Evolutionary conservation across 2,797 vertebrate species (phyloP), one percentile per base, ranked within the genome.

Genomic region (Trichosurus vulpecula): DNA sequence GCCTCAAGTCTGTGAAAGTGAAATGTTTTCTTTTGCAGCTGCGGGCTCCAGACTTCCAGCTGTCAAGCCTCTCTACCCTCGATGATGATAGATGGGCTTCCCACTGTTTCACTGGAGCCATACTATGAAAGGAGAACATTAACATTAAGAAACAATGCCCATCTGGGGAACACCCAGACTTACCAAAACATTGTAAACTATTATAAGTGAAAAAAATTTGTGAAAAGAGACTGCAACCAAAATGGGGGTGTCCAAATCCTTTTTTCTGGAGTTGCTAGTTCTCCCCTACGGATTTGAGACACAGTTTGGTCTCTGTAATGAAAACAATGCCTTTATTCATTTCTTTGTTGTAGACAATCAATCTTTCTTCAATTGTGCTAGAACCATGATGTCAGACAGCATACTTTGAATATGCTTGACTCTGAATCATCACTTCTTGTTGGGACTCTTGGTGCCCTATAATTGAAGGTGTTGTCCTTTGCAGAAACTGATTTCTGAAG

Each of bases 401-500:
- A 31, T 66, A 91, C 92, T 90, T 96, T 97, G 97, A 89, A 93
- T 97, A 91, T 97, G 25, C 52, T 96, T 94, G 54, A 96, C 93
- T 92, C 53, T 97, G 94, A 81, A 91, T 89, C 95, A 89, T 54
- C 96, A 92, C 52, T 97, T 95, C 96, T 53, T 57, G 90, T 94
- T 93, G 81, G 96, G 95, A 96, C 47, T 54, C 53, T 53, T 52
- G 22, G 6, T 27, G 6, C 0, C 51, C n/a, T 81, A 56, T 95
- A 95, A 97, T 94, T 97, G 6, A 87, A 97, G 96, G 95, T 54
- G 2, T 90, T 97, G 35, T 97, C 95, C 90, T 98, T 92, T 98
- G 55, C 99, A 99, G 99, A 99, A 99, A 98, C 98, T 99, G 91
- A 97, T 99, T 97, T 99, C 99, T 47, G 99, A 99, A 98, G 99